A percentile compares a stretch with the other conserved stretches of the same genome.
Conservation (phyloP, 2,888 invertebrate genomes). For the Hermaeophaga mercurialis region DNA sequence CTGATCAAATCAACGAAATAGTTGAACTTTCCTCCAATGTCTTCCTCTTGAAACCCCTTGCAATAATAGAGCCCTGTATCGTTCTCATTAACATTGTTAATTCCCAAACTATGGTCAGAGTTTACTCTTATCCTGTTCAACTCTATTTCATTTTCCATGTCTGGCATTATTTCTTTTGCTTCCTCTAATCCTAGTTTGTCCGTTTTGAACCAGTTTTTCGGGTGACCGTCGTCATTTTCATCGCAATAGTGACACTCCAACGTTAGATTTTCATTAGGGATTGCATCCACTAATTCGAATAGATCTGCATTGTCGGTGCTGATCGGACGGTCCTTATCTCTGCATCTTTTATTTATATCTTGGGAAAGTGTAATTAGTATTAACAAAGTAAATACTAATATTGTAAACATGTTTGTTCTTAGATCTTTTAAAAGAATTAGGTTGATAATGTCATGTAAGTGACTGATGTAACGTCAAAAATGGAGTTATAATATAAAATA, state of each 20-base stretch:
- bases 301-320: conserved; percentile 37
- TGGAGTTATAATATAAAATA: too few relatives aligned
- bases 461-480: too few relatives aligned
- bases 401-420: too few relatives aligned
- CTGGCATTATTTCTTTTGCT: conserved; percentile 54
- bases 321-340: conserved; percentile 57
- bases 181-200: conserved; percentile 50
- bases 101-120: conserved; percentile 57
- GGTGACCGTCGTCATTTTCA: conserved; percentile 54
- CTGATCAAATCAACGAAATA: conserved; percentile 45
- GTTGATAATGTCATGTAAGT: too few relatives aligned
- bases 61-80: conserved; percentile 63
- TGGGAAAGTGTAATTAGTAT: too few relatives aligned
- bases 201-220: conserved; percentile 61
- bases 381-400: too few relatives aligned
- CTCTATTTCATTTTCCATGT: conserved; percentile 58
- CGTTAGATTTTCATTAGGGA: conserved; percentile 54
- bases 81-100: conserved; percentile 52
- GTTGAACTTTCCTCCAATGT: conserved; percentile 57
- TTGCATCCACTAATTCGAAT: conserved; percentile 58
- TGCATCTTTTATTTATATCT: conserved; percentile 52
- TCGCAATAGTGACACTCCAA: conserved; percentile 61
- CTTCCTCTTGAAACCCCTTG: conserved; percentile 54
- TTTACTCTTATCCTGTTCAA: conserved; percentile 57
- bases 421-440: too few relatives aligned